Percentiles rank a stretch among this genome's conserved stretches.
Conservation (phyloP, 2,888 invertebrate genomes). For the Drosophila borborema region DNA sequence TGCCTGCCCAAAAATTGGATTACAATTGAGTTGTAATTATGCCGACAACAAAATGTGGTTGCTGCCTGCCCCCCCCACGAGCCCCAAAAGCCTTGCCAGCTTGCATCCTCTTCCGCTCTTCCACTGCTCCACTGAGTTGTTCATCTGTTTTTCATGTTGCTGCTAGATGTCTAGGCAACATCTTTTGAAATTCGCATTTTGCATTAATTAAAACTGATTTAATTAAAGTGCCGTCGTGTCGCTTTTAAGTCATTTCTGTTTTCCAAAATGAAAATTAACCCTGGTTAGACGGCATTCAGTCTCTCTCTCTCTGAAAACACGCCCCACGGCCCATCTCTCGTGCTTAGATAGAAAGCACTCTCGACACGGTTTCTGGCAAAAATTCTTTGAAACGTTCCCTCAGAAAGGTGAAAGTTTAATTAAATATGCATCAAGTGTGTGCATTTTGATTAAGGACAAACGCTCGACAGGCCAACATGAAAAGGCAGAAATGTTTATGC, state of each 20-base stretch:
- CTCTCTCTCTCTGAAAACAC: not conserved
- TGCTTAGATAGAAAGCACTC: conserved; percentile 42
- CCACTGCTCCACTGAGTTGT: not conserved
- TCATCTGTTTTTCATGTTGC: conserved; percentile 25
- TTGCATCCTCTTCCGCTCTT: not conserved
- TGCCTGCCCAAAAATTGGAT: conserved; percentile 75
- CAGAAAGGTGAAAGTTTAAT: conserved; percentile 71
- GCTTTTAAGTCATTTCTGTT: conserved; percentile 64
- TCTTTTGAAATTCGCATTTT: conserved; percentile 79
- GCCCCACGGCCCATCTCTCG: not conserved
- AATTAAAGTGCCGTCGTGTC: conserved; percentile 73
- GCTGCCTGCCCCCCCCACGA: not conserved
- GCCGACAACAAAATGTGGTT: conserved; percentile 72
- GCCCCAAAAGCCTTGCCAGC: not conserved
- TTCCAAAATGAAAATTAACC: conserved; percentile 19
- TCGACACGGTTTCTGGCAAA: conserved; percentile 37
- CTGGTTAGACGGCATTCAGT: conserved; percentile 21
- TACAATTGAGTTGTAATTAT: conserved; percentile 81
- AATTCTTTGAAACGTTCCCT: conserved; percentile 25
- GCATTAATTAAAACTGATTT: conserved; percentile 83
- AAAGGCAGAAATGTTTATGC: conserved; percentile 3
- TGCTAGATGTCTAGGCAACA: conserved; percentile 39
- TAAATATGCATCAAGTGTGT: conserved; percentile 73
- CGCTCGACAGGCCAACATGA: conserved; percentile 29
- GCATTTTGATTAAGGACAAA: conserved; percentile 56